Conservation (phyloP, 2,888 invertebrate species). For the Lasius fuliginosus region DNA sequence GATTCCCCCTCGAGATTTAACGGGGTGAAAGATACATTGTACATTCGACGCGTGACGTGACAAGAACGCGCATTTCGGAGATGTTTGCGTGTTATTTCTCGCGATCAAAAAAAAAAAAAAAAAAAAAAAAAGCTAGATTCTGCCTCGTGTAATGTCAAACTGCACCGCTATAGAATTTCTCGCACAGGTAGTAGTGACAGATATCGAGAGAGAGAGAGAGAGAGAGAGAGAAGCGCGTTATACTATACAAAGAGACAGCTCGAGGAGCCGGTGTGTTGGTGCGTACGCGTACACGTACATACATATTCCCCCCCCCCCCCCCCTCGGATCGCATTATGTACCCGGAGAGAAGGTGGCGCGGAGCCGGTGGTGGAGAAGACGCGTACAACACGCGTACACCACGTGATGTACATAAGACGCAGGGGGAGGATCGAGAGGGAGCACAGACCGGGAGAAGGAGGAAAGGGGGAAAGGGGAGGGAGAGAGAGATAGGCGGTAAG, state of each 20-base stretch:
- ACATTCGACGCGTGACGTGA: background rate
- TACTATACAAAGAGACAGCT: conserved; percentile 47
- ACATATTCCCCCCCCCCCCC: conserved; percentile 50
- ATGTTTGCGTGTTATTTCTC: background rate
- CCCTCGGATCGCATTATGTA: conserved; percentile 55
- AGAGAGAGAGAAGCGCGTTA: background rate
- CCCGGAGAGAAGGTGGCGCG: conserved; percentile 36
- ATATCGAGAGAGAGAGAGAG: background rate
- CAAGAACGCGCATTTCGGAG: background rate
- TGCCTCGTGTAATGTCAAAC: background rate
- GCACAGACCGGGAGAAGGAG: background rate
- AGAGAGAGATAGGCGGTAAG: conserved; percentile 78
- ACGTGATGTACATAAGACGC: conserved; percentile 29
- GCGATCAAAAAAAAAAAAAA: background rate
- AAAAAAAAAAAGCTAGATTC: background rate
- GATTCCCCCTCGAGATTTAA: background rate
- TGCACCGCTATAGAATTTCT: conserved; percentile 32
- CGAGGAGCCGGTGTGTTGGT: conserved; percentile 41
- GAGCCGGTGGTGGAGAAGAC: conserved; percentile 24
- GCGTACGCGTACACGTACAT: conserved; percentile 58
- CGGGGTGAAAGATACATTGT: background rate
- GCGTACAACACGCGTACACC: conserved; percentile 32
- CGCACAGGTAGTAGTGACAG: background rate
- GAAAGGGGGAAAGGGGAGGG: background rate
- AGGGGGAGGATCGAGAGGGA: conserved; percentile 21